Base-by-base conservation (phyloP, 2,888 invertebrate species). In the Pollenia amentaria region DNA sequence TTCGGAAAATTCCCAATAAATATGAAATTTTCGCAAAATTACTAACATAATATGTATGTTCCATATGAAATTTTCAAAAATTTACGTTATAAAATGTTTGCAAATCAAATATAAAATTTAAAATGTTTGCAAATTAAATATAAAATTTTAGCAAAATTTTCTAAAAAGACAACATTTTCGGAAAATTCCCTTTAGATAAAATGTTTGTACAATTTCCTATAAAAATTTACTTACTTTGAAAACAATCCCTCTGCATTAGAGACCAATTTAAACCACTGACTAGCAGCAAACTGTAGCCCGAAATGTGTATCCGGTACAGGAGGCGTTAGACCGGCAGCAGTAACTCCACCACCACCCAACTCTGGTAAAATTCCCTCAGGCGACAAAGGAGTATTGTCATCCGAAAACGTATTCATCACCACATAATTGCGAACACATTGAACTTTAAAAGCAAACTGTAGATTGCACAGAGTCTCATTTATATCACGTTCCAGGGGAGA, bases 201-300 rank as follows among this genome's bases (percentile, higher is more conserved):
- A 29, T 29, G 29, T 29, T 2, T 29, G 29, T 3, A 29, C 2
- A 29, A 29, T 0, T 18, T 4, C 9, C 4, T 10, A 53, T 16
- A 8, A 53, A 53, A 53, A 53, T 29, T 29, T 3, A 89, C 91
- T 91, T 95, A 96, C 93, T 96, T 93, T 38, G 92, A 89, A 95
- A 93, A 97, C n/a, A 97, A 93, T 29, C 96, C 96, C 91, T 97
- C 97, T 2, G 97, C 97, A 94, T 97, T 97, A 4, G 96, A 95
- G 8, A 97, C 97, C 85, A 97, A 92, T 92, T 97, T 97, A 38
- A 96, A 95, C 95, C 97, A 96, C 89, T 97, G 97, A 82, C 96
- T 94, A 14, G 97, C 97, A 14, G 97, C 97, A 94, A 97, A 97
- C 92, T 97, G 97, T 79, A 97, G 93, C 53, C 97, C 96, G 91